These are phyloP conservation scores for Lydus trimaculatus DNA, from an alignment of 2,888 invertebrate species.

Conservation along the genomic window DNA sequence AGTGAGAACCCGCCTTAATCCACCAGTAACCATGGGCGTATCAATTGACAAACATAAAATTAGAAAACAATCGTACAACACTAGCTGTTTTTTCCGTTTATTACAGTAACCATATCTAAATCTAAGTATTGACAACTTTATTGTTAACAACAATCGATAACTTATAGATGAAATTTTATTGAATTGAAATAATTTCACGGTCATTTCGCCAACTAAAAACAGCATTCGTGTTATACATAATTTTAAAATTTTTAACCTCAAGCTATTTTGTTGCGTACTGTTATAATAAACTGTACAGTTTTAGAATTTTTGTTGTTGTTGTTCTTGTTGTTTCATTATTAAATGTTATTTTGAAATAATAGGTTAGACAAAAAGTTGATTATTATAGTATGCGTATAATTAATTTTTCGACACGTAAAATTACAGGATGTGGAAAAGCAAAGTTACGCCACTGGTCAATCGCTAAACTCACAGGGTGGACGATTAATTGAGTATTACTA, in stretches of 20 bases:
- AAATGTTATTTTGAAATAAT: not conserved
- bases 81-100: too few species aligned
- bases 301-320: not conserved
- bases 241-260: not conserved
- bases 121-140: too few species aligned
- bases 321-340: not conserved
- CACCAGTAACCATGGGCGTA: too few species aligned
- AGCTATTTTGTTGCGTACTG: constrained; percentile 1
- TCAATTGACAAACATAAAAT: too few species aligned
- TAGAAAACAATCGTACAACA: too few species aligned
- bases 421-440: not conserved
- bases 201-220: not conserved
- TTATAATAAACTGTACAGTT: constrained; percentile 4
- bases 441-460: not conserved
- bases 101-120: too few species aligned
- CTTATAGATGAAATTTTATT: not conserved
- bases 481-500: too few species aligned
- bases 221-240: not conserved
- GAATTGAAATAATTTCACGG: not conserved
- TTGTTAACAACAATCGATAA: too few species aligned
- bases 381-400: not conserved
- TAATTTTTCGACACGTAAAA: constrained; percentile 6
- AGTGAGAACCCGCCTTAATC: too few species aligned
- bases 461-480: not conserved
- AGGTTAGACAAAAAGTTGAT: not conserved